Evolutionary conservation across 2,888 invertebrate species (phyloP), one percentile per base, ranked within the genome.

Genomic region (Pristionchus exspectatus): DNA sequence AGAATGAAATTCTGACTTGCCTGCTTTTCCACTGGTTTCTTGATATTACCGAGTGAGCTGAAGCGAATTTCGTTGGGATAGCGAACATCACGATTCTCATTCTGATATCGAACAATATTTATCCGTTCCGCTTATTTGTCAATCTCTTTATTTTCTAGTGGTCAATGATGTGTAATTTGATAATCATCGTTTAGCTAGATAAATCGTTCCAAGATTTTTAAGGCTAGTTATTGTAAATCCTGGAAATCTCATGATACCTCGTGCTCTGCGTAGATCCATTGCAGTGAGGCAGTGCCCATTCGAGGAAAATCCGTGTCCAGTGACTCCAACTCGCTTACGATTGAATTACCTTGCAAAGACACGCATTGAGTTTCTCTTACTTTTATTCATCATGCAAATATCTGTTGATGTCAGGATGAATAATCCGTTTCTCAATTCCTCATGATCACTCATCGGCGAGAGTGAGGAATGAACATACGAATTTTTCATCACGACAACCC

Each of bases 241-340:
- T 38, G 38, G 38, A 38, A 38, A 38, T 38, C 38, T 38, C 38
- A 38, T 5, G 10, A 54, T 56, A 66, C 86, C 38, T 86, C 66
- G 27, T 86, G 86, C 24, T 86, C 86, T 33, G 86, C 86, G 44
- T 86, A 86, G 4, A 86, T 30, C 86, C 86, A 86, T 54, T 86
- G 86, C 21, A 66, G 66, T 14, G 86, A 86, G 0, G 50, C 44
- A 38, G 86, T 86, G 30, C 86, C 86, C 66, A 86, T 66, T 12
- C 86, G 86, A 12, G 86, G 86, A 66, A 27, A 86, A 63, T 86
- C 86, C 2, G 14, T 24, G n/a, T 63, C 63, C 1, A 86, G 38
- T 21, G 63, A 4, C 12, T 86, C 86, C 86, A 86, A 27, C 44
- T 86, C 86, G 16, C 27, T 30, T 4, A 86, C 38, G 24, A 86